These are phyloP conservation scores for Astyanax mexicanus DNA, from an alignment of 2,797 vertebrate genomes.

Conservation along the genomic window DNA sequence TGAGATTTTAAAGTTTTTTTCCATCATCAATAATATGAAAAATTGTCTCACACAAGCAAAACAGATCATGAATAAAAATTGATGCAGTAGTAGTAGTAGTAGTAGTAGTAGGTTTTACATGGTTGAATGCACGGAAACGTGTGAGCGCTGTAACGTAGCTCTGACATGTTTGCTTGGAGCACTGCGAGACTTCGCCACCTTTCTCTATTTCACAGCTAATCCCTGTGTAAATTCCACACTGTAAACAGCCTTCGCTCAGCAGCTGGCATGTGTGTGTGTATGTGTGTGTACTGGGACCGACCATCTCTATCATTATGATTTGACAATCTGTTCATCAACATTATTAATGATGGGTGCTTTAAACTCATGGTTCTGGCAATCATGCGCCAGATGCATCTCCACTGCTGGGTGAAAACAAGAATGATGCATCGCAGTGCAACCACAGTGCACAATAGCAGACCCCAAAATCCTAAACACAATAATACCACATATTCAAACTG, in stretches of 20 bases:
- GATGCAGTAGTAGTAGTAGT: not conserved
- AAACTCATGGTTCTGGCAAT: not conserved
- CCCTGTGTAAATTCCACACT: not conserved
- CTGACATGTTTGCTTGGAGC: too few relatives aligned
- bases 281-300: not conserved
- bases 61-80: too few relatives aligned
- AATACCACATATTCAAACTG: too few relatives aligned
- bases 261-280: not conserved
- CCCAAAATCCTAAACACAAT: not conserved
- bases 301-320: not conserved
- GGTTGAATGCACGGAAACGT: not conserved
- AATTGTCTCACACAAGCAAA: too few relatives aligned
- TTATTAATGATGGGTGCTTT: not conserved
- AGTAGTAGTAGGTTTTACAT: not conserved
- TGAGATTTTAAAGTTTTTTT: too few relatives aligned
- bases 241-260: not conserved
- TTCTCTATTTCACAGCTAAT: not conserved
- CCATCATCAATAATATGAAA: too few relatives aligned
- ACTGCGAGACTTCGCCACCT: too few relatives aligned
- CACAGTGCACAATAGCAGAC: not conserved
- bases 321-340: not conserved
- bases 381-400: not conserved
- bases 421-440: not conserved
- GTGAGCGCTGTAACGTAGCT: not conserved
- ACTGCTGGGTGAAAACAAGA: slow-evolving; percentile 1